Percentiles rank a stretch among this genome's conserved stretches.
These are phyloP conservation scores for Coilia nasus DNA, from an alignment of 2,797 vertebrate genomes.

Conservation along the genomic window DNA sequence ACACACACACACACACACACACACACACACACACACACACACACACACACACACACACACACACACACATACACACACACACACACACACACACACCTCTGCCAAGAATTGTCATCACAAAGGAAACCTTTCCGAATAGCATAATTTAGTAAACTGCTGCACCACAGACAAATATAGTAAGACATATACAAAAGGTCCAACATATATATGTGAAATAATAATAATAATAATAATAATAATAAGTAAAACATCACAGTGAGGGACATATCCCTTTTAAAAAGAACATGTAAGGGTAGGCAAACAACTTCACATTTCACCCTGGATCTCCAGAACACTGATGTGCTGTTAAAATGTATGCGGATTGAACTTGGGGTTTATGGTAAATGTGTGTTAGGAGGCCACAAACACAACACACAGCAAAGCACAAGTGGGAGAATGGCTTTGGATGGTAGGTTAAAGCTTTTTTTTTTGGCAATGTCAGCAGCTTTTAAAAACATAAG, in stretches of 20 bases:
- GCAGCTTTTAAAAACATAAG: constrained; percentile 34
- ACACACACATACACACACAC: too few species aligned
- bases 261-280: not conserved
- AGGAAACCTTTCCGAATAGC: not conserved
- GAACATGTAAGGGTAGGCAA: constrained; percentile 64
- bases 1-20: too few species aligned
- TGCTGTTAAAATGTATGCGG: constrained; percentile 31
- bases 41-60: too few species aligned
- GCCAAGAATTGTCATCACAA: too few species aligned
- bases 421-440: constrained; percentile 50
- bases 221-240: constrained; percentile 6
- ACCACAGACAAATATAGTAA: not conserved
- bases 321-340: constrained; percentile 41
- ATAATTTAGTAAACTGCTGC: not conserved
- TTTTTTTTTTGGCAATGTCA: constrained; percentile 17
- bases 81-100: too few species aligned
- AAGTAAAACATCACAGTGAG: not conserved
- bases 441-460: constrained; percentile 48
- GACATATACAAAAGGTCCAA: not conserved
- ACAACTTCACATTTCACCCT: constrained; percentile 59
- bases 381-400: constrained; percentile 54
- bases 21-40: too few species aligned
- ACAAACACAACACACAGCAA: constrained; percentile 58
- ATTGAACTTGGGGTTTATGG: constrained; percentile 51
- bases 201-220: not conserved